Evolutionary conservation across 2,888 invertebrate species (phyloP), one percentile per base, ranked within the genome.

Genomic region (Enoplolaimus lenunculus): DNA sequence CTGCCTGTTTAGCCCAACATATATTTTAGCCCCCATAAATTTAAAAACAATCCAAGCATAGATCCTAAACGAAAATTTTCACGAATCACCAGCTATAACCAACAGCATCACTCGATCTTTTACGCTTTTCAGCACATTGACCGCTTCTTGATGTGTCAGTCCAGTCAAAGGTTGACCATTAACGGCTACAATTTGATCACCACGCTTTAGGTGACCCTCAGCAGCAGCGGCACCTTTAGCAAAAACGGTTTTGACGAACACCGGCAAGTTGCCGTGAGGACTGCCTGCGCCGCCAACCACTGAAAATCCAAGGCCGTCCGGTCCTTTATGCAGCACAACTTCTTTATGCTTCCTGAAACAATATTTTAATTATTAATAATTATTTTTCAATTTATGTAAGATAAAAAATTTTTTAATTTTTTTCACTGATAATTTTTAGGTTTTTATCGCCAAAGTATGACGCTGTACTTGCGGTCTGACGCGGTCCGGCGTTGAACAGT

Each of bases 191-290:
- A 98, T 87, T 77, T 91, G 87, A 82, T 98, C 97, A 29, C 97
- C 95, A 77, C 89, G 89, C 83, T 90, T 89, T 74, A 98, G 86
- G 71, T 90, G 87, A 1, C 90, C 92, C 81, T 94, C 93, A 26
- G 83, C 81, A 74, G 86, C 85, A 0, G 93, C 93, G 45, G 89
- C 88, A 31, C 94, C 90, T 1, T 93, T 93, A n/a, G 67, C 31
- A 31, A 66, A 66, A 29, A 66, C 67, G 3, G 67, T 66, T n/a
- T 66, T 83, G 33, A 83, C 81, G 75, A 84, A 85, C 74, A 86
- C 84, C 1, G 85, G 85, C 70, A 85, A 78, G 76, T 85, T 83
- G 1, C 85, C 85, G 74, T 84, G 84, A 1, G 84, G 84, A 73
- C 83, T 83, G 68, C 83, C 83, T 70, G 77, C 77, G 29, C 81